Conservation (phyloP, 2,888 invertebrate genomes). For the Andrena chrysosceles region DNA sequence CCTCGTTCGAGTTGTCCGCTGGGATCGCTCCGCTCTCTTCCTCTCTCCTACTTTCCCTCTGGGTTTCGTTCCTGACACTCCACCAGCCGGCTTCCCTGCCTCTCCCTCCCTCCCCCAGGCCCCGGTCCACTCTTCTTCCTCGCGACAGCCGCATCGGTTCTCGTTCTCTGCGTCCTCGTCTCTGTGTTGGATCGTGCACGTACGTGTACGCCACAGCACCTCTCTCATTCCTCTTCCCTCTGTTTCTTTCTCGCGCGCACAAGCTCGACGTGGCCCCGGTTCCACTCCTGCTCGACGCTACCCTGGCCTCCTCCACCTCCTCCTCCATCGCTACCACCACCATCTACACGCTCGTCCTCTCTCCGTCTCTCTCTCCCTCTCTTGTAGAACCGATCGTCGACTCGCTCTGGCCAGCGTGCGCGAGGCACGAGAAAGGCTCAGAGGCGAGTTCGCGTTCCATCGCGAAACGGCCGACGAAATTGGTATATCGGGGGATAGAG, state of each 20-base stretch:
- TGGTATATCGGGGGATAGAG: constrained; percentile 67
- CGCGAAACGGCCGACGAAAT: constrained; percentile 66
- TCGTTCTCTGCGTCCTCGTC: constrained; percentile 62
- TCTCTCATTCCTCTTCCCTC: constrained; percentile 34
- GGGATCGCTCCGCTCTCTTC: not conserved
- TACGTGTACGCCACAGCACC: constrained; percentile 33
- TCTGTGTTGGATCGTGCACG: not conserved
- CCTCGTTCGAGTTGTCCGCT: constrained; percentile 40
- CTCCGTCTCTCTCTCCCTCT: constrained; percentile 2
- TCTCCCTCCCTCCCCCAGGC: constrained; percentile 2
- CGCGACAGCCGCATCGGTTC: constrained; percentile 72
- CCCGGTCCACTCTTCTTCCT: constrained; percentile 53
- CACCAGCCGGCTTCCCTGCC: constrained; percentile 50
- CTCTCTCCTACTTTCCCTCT: constrained; percentile 21
- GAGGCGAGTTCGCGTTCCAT: constrained; percentile 70
- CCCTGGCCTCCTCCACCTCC: constrained; percentile 8
- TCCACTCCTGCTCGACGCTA: constrained; percentile 40
- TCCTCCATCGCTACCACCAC: constrained; percentile 26
- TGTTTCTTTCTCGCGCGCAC: constrained; percentile 35
- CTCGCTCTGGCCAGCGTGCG: constrained; percentile 36
- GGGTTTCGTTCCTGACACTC: constrained; percentile 70
- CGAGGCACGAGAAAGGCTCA: constrained; percentile 52
- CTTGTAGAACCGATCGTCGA: constrained; percentile 55
- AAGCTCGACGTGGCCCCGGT: constrained; percentile 37
- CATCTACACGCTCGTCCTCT: constrained; percentile 1